Conservation (phyloP, 2,113 vertebrate species). For the Cariama cristata region DNA sequence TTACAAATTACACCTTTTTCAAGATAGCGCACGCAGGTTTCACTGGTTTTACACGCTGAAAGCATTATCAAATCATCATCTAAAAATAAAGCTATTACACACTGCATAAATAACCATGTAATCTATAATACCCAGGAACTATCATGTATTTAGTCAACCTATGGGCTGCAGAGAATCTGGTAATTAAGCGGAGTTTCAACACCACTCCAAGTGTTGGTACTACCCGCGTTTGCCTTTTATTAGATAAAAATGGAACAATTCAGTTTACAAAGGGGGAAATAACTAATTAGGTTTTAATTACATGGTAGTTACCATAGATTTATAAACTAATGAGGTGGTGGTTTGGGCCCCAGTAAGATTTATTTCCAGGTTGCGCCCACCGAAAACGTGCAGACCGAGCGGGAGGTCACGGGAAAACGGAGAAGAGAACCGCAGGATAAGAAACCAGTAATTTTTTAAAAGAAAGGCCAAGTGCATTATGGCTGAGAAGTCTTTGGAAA, state of each 20-base stretch:
- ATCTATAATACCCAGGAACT: neutral
- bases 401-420: neutral
- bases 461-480: neutral
- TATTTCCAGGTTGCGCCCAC: neutral
- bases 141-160: neutral
- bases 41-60: neutral
- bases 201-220: neutral
- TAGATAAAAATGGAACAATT: slow-evolving; percentile 14
- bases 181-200: neutral
- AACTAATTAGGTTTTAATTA: slow-evolving; percentile 35
- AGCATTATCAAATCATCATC: neutral
- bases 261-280: neutral
- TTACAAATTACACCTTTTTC: neutral
- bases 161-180: neutral
- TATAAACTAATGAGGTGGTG: neutral
- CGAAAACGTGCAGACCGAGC: rapidly evolving
- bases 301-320: slow-evolving; percentile 24
- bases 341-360: neutral
- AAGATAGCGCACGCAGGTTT: neutral
- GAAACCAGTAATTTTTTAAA: neutral
- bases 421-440: neutral
- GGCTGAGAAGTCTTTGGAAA: neutral
- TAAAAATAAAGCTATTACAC: neutral
- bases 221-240: neutral
- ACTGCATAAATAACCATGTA: neutral